Evolutionary conservation across 2,797 vertebrate genomes (phyloP).

Genomic region (Loriculus beryllinus): DNA sequence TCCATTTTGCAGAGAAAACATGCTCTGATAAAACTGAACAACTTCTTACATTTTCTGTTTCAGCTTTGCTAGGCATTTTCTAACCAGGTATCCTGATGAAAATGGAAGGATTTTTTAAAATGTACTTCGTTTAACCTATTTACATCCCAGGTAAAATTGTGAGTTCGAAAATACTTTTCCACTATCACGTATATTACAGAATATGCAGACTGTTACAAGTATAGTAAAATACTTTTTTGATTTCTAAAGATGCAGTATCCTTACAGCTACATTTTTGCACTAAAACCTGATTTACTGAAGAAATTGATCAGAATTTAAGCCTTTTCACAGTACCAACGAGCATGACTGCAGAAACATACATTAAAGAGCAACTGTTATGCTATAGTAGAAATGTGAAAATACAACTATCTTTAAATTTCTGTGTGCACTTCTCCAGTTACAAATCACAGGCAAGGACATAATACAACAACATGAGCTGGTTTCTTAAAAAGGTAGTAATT

Average conservation of each 20-base stretch:
- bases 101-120: conserved; percentile 83
- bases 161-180: conserved; percentile 85
- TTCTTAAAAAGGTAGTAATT: conserved; percentile 64
- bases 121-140: conserved; percentile 80
- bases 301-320: conserved; percentile 53
- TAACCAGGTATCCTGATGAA: conserved; percentile 76
- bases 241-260: conserved; percentile 88
- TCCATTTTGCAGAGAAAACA: conserved; percentile 33
- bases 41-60: background rate
- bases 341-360: conserved; percentile 46
- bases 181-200: conserved; percentile 89
- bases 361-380: background rate
- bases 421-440: conserved; percentile 68
- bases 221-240: conserved; percentile 83
- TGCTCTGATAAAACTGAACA: conserved; percentile 26
- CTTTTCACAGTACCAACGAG: conserved; percentile 60
- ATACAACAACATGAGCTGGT: conserved; percentile 53
- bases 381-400: conserved; percentile 69
- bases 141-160: conserved; percentile 87
- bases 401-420: conserved; percentile 46
- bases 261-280: conserved; percentile 59
- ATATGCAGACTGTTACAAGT: conserved; percentile 84
- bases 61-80: conserved; percentile 65
- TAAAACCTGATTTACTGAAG: conserved; percentile 57
- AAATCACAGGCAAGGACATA: conserved; percentile 70